These are phyloP conservation scores for Samia ricini DNA, from an alignment of 1,140 invertebrate genomes.

Conservation along the genomic window DNA sequence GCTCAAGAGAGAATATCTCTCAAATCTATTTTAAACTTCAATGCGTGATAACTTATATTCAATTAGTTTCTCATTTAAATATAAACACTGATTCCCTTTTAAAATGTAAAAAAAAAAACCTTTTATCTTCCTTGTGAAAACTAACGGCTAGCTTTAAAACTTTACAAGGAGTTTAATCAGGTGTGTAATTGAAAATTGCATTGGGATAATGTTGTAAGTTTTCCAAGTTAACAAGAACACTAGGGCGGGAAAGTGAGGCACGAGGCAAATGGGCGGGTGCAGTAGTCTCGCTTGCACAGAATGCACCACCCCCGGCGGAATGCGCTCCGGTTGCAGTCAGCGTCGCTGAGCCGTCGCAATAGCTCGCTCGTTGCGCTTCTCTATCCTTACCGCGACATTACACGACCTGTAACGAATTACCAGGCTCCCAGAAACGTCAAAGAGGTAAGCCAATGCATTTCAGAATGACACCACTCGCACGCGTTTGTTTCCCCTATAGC, in stretches of 20 bases:
- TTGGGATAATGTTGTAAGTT: slow-evolving; percentile 56
- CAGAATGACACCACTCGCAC: slow-evolving; percentile 48
- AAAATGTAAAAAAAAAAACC: background rate
- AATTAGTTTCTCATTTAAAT: background rate
- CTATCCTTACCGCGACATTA: slow-evolving; percentile 45
- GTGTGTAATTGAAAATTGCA: slow-evolving; percentile 34
- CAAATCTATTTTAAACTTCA: background rate
- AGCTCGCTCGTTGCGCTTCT: slow-evolving; percentile 50
- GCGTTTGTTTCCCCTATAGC: slow-evolving; percentile 27
- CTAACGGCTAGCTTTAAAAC: background rate
- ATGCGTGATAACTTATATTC: background rate
- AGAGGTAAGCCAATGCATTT: slow-evolving; percentile 70
- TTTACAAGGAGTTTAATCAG: slow-evolving; percentile 22
- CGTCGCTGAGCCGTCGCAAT: slow-evolving; percentile 51
- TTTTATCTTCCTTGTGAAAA: background rate
- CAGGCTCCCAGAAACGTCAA: slow-evolving; percentile 52
- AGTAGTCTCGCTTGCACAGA: slow-evolving; percentile 72
- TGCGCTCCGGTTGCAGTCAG: slow-evolving; percentile 64
- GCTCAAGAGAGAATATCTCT: slow-evolving; percentile 24
- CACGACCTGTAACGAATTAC: slow-evolving; percentile 69
- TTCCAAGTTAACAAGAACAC: slow-evolving; percentile 50
- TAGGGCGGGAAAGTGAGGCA: slow-evolving; percentile 74
- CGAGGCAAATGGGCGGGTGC: slow-evolving; percentile 69
- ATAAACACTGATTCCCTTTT: background rate
- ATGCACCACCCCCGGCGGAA: slow-evolving; percentile 65